Conservation (phyloP, 2,888 invertebrate species). For the Parnassius orleans region DNA sequence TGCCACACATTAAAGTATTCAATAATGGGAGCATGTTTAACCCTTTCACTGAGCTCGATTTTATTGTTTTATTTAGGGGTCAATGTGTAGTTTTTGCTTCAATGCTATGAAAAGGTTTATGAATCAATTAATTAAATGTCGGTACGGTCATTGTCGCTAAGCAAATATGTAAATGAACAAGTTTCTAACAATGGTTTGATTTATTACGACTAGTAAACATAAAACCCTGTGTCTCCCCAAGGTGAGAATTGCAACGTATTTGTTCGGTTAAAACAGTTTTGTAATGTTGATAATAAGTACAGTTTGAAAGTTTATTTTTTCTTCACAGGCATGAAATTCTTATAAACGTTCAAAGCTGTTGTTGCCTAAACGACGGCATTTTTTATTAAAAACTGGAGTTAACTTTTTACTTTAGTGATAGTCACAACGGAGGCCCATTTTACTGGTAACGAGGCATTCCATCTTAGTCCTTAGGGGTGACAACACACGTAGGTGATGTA, state of each 20-base stretch:
- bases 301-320: neutral
- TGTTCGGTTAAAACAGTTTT: slow-evolving; percentile 41
- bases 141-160: slow-evolving; percentile 75
- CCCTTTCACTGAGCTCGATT: slow-evolving; percentile 68
- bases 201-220: slow-evolving; percentile 60
- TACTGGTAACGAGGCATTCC: no score
- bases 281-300: slow-evolving; percentile 17
- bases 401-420: no score
- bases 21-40: slow-evolving; percentile 72
- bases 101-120: slow-evolving; percentile 73
- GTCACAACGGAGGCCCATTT: no score
- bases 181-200: slow-evolving; percentile 72
- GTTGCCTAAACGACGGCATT: no score
- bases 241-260: slow-evolving; percentile 67
- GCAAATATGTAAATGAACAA: slow-evolving; percentile 75
- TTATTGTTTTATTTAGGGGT: slow-evolving; percentile 77
- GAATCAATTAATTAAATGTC: slow-evolving; percentile 80
- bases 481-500: no score
- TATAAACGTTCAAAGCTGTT: no score
- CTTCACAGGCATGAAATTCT: no score
- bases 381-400: no score
- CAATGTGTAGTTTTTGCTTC: slow-evolving; percentile 70
- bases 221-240: slow-evolving; percentile 48
- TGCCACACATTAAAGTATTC: slow-evolving; percentile 59
- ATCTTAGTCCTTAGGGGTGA: no score